Conservation (phyloP, 1,140 invertebrate genomes). For the Papilio helenus region DNA sequence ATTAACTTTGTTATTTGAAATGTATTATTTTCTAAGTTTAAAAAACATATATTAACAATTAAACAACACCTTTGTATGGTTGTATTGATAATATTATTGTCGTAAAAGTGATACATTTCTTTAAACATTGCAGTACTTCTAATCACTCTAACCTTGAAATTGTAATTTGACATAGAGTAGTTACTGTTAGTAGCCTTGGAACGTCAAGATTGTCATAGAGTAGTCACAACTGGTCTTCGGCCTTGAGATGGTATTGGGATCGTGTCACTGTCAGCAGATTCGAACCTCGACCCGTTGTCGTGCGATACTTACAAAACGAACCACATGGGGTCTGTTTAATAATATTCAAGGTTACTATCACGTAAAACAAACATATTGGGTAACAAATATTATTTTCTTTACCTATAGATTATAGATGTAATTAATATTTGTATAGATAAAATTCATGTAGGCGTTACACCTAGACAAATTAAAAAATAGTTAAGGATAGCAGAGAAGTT, state of each 20-base stretch:
- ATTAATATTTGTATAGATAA: too few relatives aligned
- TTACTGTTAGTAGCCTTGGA: neutral
- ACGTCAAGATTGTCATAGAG: neutral
- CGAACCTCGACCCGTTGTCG: neutral
- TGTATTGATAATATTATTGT: too few relatives aligned
- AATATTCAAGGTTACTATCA: neutral
- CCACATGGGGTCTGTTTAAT: neutral
- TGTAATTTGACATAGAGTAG: neutral
- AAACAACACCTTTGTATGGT: too few relatives aligned
- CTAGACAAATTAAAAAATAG: too few relatives aligned
- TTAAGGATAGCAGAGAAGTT: too few relatives aligned
- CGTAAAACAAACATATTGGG: neutral
- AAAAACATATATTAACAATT: too few relatives aligned
- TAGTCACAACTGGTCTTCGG: constrained; percentile 12
- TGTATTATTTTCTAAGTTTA: too few relatives aligned
- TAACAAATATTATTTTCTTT: neutral
- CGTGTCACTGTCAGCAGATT: neutral
- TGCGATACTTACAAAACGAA: constrained; percentile 5
- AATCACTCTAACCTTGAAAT: neutral
- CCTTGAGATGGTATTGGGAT: constrained; percentile 7
- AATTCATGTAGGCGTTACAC: too few relatives aligned
- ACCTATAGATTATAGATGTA: neutral
- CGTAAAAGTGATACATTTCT: too few relatives aligned
- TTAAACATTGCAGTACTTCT: too few relatives aligned
- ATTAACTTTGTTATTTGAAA: too few relatives aligned